Evolutionary conservation across 2,113 vertebrate species (phyloP).

Genomic region (Pagrus major): DNA sequence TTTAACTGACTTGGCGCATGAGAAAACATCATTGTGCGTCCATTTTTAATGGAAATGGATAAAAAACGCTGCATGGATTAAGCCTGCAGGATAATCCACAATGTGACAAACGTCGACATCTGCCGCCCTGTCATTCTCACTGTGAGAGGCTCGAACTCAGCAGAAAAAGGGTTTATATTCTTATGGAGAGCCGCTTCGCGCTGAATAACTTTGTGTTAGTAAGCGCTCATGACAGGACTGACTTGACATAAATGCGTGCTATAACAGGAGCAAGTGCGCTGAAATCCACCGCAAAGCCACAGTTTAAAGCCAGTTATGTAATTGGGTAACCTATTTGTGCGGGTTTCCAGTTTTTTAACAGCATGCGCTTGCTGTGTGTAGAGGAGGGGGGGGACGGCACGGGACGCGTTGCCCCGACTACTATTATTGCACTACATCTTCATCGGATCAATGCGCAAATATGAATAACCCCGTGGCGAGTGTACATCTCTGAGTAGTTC

Average conservation of each 20-base stretch:
- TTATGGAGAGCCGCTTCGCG: background rate
- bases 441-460: conserved; percentile 31
- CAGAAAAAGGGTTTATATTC: conserved; percentile 13
- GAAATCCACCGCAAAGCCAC: background rate
- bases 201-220: background rate
- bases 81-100: conserved; percentile 65
- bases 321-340: conserved; percentile 8
- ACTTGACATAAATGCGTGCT: background rate
- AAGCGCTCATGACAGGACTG: background rate
- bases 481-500: background rate
- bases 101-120: conserved; percentile 63
- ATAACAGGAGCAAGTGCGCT: background rate
- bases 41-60: conserved; percentile 43
- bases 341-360: background rate
- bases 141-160: conserved; percentile 16
- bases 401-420: background rate
- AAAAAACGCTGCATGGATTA: conserved; percentile 56
- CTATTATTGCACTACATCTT: conserved; percentile 28
- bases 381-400: too few relatives aligned
- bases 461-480: background rate
- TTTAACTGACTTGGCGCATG: background rate
- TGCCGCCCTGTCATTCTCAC: conserved; percentile 44
- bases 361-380: background rate
- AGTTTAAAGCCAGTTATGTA: conserved; percentile 18
- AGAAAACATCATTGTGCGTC: background rate